A percentile compares a stretch with the other conserved stretches of the same genome.
These are phyloP conservation scores for Atta texana DNA, from an alignment of 1,140 invertebrate species.

Conservation along the genomic window DNA sequence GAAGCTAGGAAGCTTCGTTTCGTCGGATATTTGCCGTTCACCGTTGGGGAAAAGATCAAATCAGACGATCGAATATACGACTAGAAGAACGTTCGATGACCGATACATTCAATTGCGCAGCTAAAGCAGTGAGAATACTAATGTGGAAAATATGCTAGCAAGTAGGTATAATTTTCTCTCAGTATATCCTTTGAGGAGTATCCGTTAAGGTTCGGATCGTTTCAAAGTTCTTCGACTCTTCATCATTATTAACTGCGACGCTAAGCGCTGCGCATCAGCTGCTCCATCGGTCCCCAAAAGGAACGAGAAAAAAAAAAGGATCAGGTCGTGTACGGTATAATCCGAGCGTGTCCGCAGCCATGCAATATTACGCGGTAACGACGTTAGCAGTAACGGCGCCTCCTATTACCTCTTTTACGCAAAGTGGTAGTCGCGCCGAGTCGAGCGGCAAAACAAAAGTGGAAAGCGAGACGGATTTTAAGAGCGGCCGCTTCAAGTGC, in stretches of 20 bases:
- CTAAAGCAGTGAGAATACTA: not conserved
- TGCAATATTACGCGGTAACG: conserved; percentile 58
- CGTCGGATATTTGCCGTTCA: conserved; percentile 4
- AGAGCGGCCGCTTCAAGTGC: not conserved
- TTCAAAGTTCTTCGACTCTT: not conserved
- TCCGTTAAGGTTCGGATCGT: not conserved
- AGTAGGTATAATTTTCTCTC: conserved; percentile 5
- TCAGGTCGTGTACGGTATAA: conserved; percentile 3
- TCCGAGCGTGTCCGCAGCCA: conserved; percentile 8
- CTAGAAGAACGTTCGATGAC: not conserved
- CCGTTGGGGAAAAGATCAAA: not conserved
- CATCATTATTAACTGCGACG: conserved; percentile 14
- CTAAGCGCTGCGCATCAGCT: not conserved
- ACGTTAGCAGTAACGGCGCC: conserved; percentile 66
- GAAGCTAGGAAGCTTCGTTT: conserved; percentile 37
- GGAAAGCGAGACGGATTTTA: conserved; percentile 64
- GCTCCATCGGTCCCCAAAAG: not conserved
- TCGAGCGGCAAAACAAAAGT: conserved; percentile 49
- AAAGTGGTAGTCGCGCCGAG: not conserved
- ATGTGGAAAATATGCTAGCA: not conserved
- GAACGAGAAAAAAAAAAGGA: not conserved
- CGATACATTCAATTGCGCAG: not conserved
- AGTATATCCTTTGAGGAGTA: no score
- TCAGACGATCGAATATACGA: not conserved
- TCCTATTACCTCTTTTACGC: conserved; percentile 57